These are phyloP conservation scores for Rhagophthalmus giganteus DNA, from an alignment of 2,888 invertebrate species.

Conservation along the genomic window DNA sequence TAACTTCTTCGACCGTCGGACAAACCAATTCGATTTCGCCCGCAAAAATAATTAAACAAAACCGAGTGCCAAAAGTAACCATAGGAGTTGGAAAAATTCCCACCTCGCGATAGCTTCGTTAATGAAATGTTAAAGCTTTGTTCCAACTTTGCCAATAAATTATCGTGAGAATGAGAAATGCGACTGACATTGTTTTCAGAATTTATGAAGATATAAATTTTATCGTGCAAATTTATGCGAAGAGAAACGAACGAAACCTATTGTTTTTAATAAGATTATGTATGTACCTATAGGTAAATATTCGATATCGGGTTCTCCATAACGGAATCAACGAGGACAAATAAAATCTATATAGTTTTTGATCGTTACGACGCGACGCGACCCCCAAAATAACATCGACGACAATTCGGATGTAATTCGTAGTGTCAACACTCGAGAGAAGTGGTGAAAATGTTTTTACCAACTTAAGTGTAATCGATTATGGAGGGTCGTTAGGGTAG, in stretches of 20 bases:
- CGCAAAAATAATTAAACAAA: slow-evolving; percentile 8
- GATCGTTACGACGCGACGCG: no score
- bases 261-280: no score
- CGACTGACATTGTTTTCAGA: slow-evolving; percentile 24
- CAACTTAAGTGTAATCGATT: slow-evolving; percentile 31
- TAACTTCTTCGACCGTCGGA: no score
- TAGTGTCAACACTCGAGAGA: slow-evolving; percentile 26
- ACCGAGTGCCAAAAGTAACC: slow-evolving; percentile 25
- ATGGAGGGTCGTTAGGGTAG: slow-evolving; percentile 10
- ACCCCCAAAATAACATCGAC: slow-evolving; percentile 5
- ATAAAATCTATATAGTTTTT: not conserved
- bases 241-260: slow-evolving; percentile 16
- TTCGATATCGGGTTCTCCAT: no score
- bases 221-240: slow-evolving; percentile 18
- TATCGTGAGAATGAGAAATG: slow-evolving; percentile 20
- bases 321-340: no score
- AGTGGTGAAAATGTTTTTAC: slow-evolving; percentile 29
- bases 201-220: slow-evolving; percentile 28
- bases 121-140: slow-evolving; percentile 26
- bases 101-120: slow-evolving; percentile 18
- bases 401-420: slow-evolving; percentile 28
- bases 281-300: no score
- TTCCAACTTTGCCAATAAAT: slow-evolving; percentile 22
- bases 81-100: slow-evolving; percentile 17
- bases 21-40: no score